Conservation (phyloP, 2,113 vertebrate species). For the Oncorhynchus mykiss region DNA sequence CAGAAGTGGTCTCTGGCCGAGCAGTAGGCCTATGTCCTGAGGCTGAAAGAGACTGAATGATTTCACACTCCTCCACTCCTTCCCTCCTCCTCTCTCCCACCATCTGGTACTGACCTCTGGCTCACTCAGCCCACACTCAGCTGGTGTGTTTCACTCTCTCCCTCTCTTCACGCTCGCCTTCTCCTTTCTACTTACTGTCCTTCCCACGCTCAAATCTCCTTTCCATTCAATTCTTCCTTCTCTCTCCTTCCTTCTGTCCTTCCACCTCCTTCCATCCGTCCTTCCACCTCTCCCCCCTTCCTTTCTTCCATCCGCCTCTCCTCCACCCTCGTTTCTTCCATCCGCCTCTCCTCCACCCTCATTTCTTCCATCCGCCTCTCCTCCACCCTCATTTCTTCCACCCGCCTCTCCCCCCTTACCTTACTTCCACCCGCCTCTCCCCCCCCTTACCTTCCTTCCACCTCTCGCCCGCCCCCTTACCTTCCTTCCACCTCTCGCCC, state of each 20-base stretch:
- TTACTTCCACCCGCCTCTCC: too few relatives aligned
- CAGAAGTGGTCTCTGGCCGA: constrained; percentile 1
- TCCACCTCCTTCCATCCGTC: too few relatives aligned
- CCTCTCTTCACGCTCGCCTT: neutral
- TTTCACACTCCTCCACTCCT: constrained; percentile 57
- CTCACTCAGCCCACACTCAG: constrained; percentile 49
- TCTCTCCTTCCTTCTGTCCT: neutral
- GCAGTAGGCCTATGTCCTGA: constrained; percentile 28
- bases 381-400: rapidly evolving
- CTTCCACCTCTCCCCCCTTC: too few relatives aligned
- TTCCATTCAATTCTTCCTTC: neutral
- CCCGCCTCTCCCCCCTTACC: too few relatives aligned
- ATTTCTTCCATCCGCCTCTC: rapidly evolving
- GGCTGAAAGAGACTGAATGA: constrained; percentile 28
- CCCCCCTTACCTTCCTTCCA: too few relatives aligned
- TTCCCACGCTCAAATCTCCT: neutral
- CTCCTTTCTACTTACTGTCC: neutral
- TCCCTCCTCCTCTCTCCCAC: constrained; percentile 34
- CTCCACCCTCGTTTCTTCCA: too few relatives aligned
- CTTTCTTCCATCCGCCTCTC: too few relatives aligned
- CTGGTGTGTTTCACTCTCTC: neutral
- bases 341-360: too few relatives aligned
- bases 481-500: too few relatives aligned
- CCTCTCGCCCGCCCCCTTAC: too few relatives aligned
- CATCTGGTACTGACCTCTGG: constrained; percentile 43